Base-by-base conservation (phyloP, 2,888 invertebrate genomes). In the Heliconius sara region DNA sequence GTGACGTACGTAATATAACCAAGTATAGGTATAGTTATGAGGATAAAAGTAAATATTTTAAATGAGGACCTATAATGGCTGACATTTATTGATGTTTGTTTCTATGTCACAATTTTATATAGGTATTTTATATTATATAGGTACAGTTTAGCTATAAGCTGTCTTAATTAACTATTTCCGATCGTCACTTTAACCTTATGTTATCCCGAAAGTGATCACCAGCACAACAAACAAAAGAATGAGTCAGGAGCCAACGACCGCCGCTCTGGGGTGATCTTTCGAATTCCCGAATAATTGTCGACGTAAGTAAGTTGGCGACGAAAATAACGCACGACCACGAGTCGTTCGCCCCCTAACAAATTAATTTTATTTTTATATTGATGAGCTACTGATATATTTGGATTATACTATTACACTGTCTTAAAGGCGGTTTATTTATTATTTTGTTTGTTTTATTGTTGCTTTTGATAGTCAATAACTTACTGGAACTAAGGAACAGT, bases 211-310 rank as follows among this genome's bases (percentile, higher is more conserved):
- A 79, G 79, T 76, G 82, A 78, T 81, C 68, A 78, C 78, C 57
- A 67, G 77, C 77, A 82, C 57, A 80, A 83, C 76, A 83, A 92
- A 95, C 94, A 94, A 93, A 94, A 93, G 93, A 91, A 88, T 94
- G 93, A 94, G 86, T 94, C 94, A 94, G 81, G 68, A 89, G 87
- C 86, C 94, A 89, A 95, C 93, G 93, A 89, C 94, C 94, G 93
- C 89, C 88, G 86, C 87, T 91, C 90, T 91, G 89, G 93, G 94
- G 94, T 94, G 94, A 94, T 95, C 94, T 94, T 92, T 92, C 90
- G 91, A 94, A 94, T 94, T 94, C 93, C 94, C 93, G 90, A 94
- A 94, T 94, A 93, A 94, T 94, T 94, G 93, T 93, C 92, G 93
- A 92, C 91, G 89, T 88, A 39, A 39, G 90, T 91, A 93, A 92